phyloP scores from a whole-genome alignment of 2,797 vertebrate genomes.

The Ptychadena robeensis region DNA sequence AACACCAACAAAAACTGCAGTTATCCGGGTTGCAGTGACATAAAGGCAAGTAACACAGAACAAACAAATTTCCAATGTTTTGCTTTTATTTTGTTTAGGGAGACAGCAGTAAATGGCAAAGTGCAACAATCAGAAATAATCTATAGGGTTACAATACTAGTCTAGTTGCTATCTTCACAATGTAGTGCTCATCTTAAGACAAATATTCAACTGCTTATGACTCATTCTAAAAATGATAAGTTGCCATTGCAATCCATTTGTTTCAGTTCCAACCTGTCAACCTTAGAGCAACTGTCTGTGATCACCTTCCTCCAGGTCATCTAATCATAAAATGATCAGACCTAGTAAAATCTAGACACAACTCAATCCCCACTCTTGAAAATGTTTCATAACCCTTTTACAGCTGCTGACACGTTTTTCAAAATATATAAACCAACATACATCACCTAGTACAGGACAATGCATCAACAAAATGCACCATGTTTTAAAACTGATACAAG shows the following conservation, averaged over 20 bases:
- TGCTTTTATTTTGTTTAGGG: neutral
- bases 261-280: neutral
- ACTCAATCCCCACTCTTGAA: neutral
- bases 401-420: too few relatives aligned
- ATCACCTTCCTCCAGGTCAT: too few relatives aligned
- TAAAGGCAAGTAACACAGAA: neutral
- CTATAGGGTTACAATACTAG: neutral
- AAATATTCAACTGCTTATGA: neutral
- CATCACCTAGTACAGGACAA: too few relatives aligned
- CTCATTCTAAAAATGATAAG: neutral
- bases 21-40: neutral
- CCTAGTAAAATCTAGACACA: too few relatives aligned
- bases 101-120: neutral
- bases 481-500: too few relatives aligned
- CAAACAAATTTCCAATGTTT: neutral
- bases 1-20: neutral
- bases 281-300: too few relatives aligned
- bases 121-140: neutral
- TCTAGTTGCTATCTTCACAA: neutral
- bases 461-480: too few relatives aligned
- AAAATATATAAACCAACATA: too few relatives aligned
- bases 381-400: neutral
- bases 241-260: neutral
- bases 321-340: too few relatives aligned
- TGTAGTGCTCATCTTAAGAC: neutral